Percentiles rank a stretch among this genome's conserved stretches.
Evolutionary conservation across 2,797 vertebrate species (phyloP).

Genomic region (Cuculus canorus): DNA sequence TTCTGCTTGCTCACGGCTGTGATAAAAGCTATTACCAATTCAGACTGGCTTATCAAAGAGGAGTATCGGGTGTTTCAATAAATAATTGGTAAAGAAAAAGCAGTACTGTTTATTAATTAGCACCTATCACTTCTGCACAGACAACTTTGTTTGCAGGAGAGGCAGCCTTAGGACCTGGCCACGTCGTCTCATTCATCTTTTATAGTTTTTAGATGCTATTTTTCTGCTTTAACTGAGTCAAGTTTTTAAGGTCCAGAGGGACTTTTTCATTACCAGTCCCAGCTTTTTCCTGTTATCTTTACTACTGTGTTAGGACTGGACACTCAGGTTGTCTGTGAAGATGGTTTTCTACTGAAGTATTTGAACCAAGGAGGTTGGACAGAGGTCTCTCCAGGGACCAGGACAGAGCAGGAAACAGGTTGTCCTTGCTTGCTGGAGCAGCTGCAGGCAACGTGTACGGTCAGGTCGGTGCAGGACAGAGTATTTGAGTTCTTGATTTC

Average conservation of each 20-base stretch:
- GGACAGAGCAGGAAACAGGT: accelerated
- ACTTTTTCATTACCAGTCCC: not conserved
- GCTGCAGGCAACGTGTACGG: not conserved
- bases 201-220: not conserved
- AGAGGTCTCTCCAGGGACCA: not conserved
- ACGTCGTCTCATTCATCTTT: not conserved
- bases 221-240: not conserved
- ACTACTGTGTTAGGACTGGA: not conserved
- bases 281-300: not conserved
- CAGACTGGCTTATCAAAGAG: conserved; percentile 35
- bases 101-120: conserved; percentile 41
- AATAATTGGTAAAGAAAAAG: conserved; percentile 16
- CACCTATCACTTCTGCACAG: not conserved
- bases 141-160: not conserved
- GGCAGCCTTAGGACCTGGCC: not conserved
- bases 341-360: not conserved
- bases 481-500: not conserved
- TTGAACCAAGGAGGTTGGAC: not conserved
- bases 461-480: not conserved
- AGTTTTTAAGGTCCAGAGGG: not conserved
- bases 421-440: not conserved
- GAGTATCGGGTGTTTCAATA: conserved; percentile 30
- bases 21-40: conserved; percentile 54
- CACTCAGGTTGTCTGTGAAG: accelerated
- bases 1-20: conserved; percentile 6